Base-by-base conservation (phyloP, 2,888 invertebrate genomes). In the Melolontha melolontha region DNA sequence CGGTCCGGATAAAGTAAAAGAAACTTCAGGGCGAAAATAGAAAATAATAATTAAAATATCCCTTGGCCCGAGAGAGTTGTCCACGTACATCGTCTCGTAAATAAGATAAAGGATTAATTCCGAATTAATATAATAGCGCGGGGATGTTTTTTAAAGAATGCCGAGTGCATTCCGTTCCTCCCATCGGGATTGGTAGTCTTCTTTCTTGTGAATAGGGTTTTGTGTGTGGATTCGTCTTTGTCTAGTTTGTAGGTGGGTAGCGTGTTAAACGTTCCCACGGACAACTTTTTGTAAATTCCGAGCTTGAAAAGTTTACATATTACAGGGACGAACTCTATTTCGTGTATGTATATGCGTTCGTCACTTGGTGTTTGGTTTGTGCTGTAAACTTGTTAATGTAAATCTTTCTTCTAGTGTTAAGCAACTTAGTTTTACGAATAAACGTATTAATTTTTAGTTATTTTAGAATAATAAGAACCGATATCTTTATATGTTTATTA, bases 211-310 rank as follows among this genome's bases (percentile, higher is more conserved):
- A 11, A 11, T 7, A n/a, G 6, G n/a, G n/a, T 7, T 7, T 12
- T 27, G 27, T 8, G 12, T 7, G 27, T 44, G 7, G 14, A 8
- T 11, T 14, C 27, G 14, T 65, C 68, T 64, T 64, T 17, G 66
- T 67, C 70, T 71, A 59, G 54, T 57, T 47, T 63, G 49, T 59
- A 62, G 69, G 70, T 68, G 68, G 73, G 74, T 74, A 75, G 77
- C 76, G 78, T 79, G 80, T 79, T 77, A 81, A 79, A 77, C 78
- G 78, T 81, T 82, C 81, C 81, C 81, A 81, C 81, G 81, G 75
- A 79, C 79, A 79, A 79, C 80, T 82, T 82, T 82, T 81, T 79
- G 80, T 81, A 78, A 79, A 81, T 81, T 81, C 81, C 79, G 74
- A 72, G 75, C 77, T 78, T 77, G 75, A 80, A 80, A 79, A 78